Percentiles rank a stretch among this genome's conserved stretches.
Evolutionary conservation across 1,140 invertebrate genomes (phyloP).

Genomic region (Neodiprion lecontei): DNA sequence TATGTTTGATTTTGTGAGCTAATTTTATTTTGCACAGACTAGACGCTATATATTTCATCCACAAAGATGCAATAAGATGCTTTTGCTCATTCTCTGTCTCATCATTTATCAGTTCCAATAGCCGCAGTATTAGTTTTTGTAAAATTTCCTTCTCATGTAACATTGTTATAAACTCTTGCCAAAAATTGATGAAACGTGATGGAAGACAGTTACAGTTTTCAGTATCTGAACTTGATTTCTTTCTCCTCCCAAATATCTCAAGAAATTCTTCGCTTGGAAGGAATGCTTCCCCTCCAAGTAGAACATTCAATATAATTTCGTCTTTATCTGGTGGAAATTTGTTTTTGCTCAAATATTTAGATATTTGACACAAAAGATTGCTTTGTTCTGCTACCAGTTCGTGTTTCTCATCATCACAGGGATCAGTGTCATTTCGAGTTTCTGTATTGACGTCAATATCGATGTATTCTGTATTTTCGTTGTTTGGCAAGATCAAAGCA

Average conservation of each 20-base stretch:
- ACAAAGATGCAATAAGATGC: constrained; percentile 60
- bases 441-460: neutral
- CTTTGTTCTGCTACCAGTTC: constrained; percentile 33
- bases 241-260: constrained; percentile 37
- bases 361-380: constrained; percentile 45
- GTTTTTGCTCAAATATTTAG: constrained; percentile 36
- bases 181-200: constrained; percentile 51
- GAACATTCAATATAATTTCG: constrained; percentile 37
- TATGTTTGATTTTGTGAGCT: constrained; percentile 45
- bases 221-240: constrained; percentile 8
- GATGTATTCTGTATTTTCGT: constrained; percentile 9
- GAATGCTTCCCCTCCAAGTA: constrained; percentile 48
- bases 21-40: constrained; percentile 56
- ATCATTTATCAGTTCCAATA: constrained; percentile 58
- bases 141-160: constrained; percentile 63
- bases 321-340: constrained; percentile 33
- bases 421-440: constrained; percentile 17
- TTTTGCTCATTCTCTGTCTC: constrained; percentile 46
- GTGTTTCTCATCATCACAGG: constrained; percentile 32
- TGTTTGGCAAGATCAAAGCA: constrained; percentile 10
- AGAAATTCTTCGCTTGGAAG: constrained; percentile 44
- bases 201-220: constrained; percentile 36
- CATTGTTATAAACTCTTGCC: constrained; percentile 61
- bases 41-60: constrained; percentile 62
- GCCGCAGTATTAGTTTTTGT: constrained; percentile 54